Evolutionary conservation across 2,113 vertebrate species (phyloP).

Genomic region (Saguinus imperator): DNA sequence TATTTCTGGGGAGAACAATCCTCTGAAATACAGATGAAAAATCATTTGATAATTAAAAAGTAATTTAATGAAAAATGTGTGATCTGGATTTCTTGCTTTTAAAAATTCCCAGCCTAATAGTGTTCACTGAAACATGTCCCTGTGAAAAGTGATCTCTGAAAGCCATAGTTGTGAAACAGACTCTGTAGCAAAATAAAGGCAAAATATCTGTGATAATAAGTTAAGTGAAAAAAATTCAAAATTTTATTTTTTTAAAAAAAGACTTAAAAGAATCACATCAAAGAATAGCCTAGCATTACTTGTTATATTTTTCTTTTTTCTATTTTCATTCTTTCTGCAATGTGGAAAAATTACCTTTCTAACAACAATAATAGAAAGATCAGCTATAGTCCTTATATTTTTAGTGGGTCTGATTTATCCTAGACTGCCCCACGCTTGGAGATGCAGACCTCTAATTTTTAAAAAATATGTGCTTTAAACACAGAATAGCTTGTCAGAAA

Average conservation of each 20-base stretch:
- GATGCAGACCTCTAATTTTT: slow-evolving; percentile 18
- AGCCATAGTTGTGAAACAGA: background rate
- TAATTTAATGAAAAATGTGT: background rate
- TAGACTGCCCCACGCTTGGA: background rate
- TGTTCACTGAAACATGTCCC: background rate
- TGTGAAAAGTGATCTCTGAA: background rate
- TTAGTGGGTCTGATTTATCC: slow-evolving; percentile 8
- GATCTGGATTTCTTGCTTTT: background rate
- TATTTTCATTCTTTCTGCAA: slow-evolving; percentile 26
- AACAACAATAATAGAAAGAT: background rate
- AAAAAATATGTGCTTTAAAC: background rate
- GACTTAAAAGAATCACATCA: background rate
- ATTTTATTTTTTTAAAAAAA: background rate
- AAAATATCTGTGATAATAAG: background rate
- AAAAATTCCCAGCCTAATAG: background rate
- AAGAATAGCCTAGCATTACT: background rate
- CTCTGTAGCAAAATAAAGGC: background rate
- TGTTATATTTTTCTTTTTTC: background rate
- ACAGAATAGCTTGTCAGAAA: slow-evolving; percentile 39
- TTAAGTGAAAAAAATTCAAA: background rate
- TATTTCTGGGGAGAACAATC: background rate
- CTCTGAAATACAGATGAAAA: background rate
- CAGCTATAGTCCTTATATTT: background rate
- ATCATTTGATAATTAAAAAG: slow-evolving; percentile 26
- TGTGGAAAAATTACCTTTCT: slow-evolving; percentile 40